Percentiles rank a stretch among this genome's conserved stretches.
phyloP scores from a whole-genome alignment of 2,888 invertebrate species.

The Hydrotaea diabolus region DNA sequence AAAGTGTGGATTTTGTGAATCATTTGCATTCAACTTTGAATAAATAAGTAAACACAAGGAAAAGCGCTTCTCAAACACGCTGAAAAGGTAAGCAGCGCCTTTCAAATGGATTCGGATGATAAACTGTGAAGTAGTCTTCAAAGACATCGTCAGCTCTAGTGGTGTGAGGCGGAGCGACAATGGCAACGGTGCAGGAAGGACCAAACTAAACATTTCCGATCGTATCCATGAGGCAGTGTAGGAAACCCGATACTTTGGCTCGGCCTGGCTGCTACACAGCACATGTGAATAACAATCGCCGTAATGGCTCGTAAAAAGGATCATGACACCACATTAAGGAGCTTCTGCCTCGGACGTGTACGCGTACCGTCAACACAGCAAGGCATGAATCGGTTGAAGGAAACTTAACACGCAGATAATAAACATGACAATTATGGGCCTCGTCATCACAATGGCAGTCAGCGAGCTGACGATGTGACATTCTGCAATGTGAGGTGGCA shows the following conservation, averaged over 20 bases:
- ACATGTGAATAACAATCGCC: background rate
- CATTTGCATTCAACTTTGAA: background rate
- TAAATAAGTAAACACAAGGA: too few species aligned
- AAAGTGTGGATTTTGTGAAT: background rate
- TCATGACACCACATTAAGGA: constrained; percentile 45
- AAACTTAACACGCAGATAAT: constrained; percentile 40
- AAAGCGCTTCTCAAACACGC: too few species aligned
- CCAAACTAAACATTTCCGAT: background rate
- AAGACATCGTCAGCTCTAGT: background rate
- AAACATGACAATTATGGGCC: constrained; percentile 45
- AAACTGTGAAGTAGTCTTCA: background rate
- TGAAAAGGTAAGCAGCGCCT: background rate
- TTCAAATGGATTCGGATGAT: background rate
- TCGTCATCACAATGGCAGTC: background rate
- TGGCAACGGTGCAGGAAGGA: background rate
- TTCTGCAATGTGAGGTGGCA: constrained; percentile 31
- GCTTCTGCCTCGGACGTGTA: constrained; percentile 11
- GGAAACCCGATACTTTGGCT: constrained; percentile 24
- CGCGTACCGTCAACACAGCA: background rate
- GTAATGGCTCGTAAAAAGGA: constrained; percentile 27
- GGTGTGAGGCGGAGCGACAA: background rate
- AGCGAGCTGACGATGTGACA: constrained; percentile 19
- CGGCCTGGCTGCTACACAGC: background rate
- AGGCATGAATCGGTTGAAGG: constrained; percentile 1
- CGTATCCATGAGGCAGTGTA: background rate